phyloP scores from a whole-genome alignment of 2,113 vertebrate species.

The Leptobrachium leishanense region DNA sequence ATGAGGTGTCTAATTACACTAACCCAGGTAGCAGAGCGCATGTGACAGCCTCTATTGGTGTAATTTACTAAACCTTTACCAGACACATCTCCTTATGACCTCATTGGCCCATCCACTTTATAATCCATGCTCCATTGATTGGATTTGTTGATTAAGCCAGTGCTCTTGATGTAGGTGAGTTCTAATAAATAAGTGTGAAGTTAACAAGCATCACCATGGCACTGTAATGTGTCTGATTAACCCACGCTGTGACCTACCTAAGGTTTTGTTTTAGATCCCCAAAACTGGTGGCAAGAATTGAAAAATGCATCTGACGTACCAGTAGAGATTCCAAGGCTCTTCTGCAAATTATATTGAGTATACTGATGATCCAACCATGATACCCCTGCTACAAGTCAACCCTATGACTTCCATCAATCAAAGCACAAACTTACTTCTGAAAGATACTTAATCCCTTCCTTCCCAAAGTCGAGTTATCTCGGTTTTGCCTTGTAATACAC shows the following conservation, averaged over 20 bases:
- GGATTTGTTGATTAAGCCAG: background rate
- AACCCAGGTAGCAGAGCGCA: too few relatives aligned
- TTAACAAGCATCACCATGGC: slow-evolving; percentile 24
- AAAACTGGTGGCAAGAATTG: background rate
- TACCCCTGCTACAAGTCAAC: background rate
- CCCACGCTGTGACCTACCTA: slow-evolving; percentile 18
- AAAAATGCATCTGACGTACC: background rate
- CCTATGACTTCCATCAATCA: background rate
- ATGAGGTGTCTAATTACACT: too few relatives aligned
- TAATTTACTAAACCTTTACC: too few relatives aligned
- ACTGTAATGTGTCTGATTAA: background rate
- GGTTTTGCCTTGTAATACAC: too few relatives aligned
- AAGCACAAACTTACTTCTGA: background rate
- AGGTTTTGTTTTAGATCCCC: background rate
- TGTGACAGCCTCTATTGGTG: too few relatives aligned
- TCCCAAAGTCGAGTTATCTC: too few relatives aligned
- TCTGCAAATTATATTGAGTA: background rate
- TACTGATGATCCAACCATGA: too few relatives aligned
- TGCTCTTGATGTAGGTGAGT: background rate
- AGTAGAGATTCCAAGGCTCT: background rate
- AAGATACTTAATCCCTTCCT: background rate
- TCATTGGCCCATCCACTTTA: background rate
- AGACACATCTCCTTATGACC: background rate
- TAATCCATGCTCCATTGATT: background rate
- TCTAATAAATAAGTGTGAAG: slow-evolving; percentile 14